A percentile compares a stretch with the other conserved stretches of the same genome.
Conservation (phyloP, 2,888 invertebrate genomes). For the Plagodis dolabraria region DNA sequence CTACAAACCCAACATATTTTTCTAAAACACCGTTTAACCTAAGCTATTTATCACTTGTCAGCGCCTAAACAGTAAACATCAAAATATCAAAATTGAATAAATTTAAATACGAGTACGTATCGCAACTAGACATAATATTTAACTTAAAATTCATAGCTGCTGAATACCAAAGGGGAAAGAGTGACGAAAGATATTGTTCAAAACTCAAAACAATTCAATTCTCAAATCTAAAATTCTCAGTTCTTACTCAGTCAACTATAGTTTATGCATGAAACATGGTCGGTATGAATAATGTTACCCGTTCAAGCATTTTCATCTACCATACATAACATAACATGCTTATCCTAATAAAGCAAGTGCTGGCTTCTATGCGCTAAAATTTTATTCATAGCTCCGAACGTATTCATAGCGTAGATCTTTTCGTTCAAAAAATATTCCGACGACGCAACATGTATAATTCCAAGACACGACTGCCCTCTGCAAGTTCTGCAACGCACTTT, state of each 20-base stretch:
- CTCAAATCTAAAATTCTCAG: constrained; percentile 21
- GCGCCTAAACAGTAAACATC: too few relatives aligned
- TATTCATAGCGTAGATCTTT: constrained; percentile 29
- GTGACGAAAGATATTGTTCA: too few relatives aligned
- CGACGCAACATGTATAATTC: constrained; percentile 1
- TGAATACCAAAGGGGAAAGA: too few relatives aligned
- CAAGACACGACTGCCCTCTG: constrained; percentile 2
- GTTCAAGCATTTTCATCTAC: constrained; percentile 38
- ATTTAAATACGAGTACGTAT: too few relatives aligned
- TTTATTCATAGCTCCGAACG: constrained; percentile 36
- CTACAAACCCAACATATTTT: too few relatives aligned
- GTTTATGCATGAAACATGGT: constrained; percentile 17
- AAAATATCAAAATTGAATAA: too few relatives aligned
- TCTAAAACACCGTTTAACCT: too few relatives aligned
- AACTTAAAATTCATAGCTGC: too few relatives aligned
- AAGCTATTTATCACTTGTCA: too few relatives aligned
- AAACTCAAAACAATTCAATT: background rate
- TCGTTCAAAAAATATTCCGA: constrained; percentile 9
- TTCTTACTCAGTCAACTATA: constrained; percentile 2
- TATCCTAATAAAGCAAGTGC: constrained; percentile 32
- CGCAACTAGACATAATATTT: too few relatives aligned
- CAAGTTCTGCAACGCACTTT: background rate
- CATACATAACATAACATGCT: constrained; percentile 4
- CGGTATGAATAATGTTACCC: constrained; percentile 29
- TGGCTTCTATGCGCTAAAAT: constrained; percentile 35